These are phyloP conservation scores for Anadara kagoshimensis DNA, from an alignment of 1,140 invertebrate species.

Conservation along the genomic window DNA sequence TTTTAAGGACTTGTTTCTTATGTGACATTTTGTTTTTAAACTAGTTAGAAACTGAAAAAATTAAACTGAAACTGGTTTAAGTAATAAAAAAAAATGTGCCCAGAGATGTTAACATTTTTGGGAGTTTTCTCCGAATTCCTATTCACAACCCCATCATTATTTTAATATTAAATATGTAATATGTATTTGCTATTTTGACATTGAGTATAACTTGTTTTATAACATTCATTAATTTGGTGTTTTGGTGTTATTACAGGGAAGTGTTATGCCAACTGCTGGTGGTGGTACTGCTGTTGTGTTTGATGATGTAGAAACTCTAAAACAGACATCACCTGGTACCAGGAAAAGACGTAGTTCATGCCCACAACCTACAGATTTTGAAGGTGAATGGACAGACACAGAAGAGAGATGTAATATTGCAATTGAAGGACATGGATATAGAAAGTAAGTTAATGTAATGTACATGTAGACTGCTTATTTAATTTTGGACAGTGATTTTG, in stretches of 20 bases:
- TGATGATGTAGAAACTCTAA: conserved; percentile 93
- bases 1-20: too few species aligned
- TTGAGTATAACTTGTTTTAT: too few species aligned
- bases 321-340: conserved; percentile 85
- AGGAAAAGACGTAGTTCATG: conserved; percentile 52
- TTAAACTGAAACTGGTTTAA: too few species aligned
- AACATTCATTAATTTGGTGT: background rate
- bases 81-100: too few species aligned
- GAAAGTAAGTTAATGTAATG: conserved; percentile 26
- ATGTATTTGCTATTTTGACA: too few species aligned
- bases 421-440: conserved; percentile 62
- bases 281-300: conserved; percentile 97
- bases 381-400: conserved; percentile 68
- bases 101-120: too few species aligned
- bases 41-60: too few species aligned
- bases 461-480: too few species aligned
- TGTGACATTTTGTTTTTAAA: too few species aligned
- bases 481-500: background rate
- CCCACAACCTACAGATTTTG: conserved; percentile 51
- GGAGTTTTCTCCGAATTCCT: too few species aligned
- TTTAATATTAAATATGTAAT: too few species aligned
- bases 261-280: conserved; percentile 92
- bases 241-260: conserved; percentile 77
- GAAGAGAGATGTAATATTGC: conserved; percentile 64
- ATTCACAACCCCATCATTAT: too few species aligned